phyloP scores from a whole-genome alignment of 2,797 vertebrate species.

The Cichlasoma orientale region DNA sequence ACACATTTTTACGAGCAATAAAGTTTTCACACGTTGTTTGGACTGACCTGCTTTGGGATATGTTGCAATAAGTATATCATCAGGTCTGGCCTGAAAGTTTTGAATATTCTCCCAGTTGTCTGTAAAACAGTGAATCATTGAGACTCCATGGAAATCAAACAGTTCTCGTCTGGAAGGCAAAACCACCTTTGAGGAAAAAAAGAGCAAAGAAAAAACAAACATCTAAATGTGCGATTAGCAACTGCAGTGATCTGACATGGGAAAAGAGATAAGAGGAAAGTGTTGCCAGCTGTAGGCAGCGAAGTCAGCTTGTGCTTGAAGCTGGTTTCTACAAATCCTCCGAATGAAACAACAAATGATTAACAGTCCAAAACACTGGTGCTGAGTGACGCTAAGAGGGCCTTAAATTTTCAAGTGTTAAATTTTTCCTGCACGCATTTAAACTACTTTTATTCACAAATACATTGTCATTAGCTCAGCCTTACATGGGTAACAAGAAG shows the following conservation, averaged over 20 bases:
- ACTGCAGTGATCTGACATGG: background rate
- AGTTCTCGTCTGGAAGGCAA: conserved; percentile 3
- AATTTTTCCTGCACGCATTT: too few species aligned
- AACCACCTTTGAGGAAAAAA: background rate
- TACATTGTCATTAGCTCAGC: too few species aligned
- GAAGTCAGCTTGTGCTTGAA: background rate
- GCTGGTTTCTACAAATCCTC: too few species aligned
- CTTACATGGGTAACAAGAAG: too few species aligned
- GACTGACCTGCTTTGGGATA: conserved; percentile 77
- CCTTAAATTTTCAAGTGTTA: too few species aligned
- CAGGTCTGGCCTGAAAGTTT: conserved; percentile 73
- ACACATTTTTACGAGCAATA: background rate
- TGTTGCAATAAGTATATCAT: conserved; percentile 73
- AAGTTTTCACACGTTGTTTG: background rate
- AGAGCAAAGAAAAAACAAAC: background rate
- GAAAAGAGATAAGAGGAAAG: background rate
- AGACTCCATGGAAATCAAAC: conserved; percentile 67
- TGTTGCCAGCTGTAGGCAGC: background rate
- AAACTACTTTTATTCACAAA: too few species aligned
- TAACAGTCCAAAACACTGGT: too few species aligned
- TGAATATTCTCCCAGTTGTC: conserved; percentile 75
- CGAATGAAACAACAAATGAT: too few species aligned
- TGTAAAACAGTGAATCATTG: conserved; percentile 63
- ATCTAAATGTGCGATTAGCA: background rate
- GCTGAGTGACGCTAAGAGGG: too few species aligned